Evolutionary conservation across 2,888 invertebrate species (phyloP), one percentile per base, ranked within the genome.

Genomic region (Ichneumon xanthorius): DNA sequence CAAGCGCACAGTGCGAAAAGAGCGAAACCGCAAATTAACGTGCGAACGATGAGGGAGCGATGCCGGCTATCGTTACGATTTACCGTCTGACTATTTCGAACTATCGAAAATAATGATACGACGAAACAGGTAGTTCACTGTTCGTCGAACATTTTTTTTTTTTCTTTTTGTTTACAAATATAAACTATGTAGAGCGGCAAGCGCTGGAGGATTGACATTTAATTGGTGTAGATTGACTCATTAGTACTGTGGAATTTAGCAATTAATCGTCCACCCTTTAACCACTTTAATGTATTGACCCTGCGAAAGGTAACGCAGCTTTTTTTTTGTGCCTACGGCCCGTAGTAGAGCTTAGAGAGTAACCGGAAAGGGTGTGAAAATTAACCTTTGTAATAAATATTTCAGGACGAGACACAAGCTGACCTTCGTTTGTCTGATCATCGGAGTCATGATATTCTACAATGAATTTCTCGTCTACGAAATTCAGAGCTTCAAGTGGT

Each of bases 391-490:
- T 65, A 53, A n/a, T 53, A 19, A 26, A 53, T 67, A 37, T 89
- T 89, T n/a, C 77, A 92, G 92, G 87, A 88, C 86, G 37, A 91
- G 87, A 82, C 88, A 91, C 80, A 92, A 91, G 83, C 48, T 89
- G 2, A 87, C 89, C 37, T 87, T 90, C 14, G 78, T 90, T 81
- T 85, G 84, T 19, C 37, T 92, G 5, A 81, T 91, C 37, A 37
- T 92, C 26, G 90, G 89, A 48, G 71, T 89, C 5, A 85, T 88
- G 4, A 84, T 94, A 72, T 87, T 96, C 63, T 96, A 95, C 90
- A 95, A 95, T 92, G 96, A 96, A 94, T 95, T 95, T 94, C 91
- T 96, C 70, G 93, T 95, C 9, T 96, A 96, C 88, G 88, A 94
- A 85, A 94, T 96, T 94, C 94, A 94, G 73, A 92, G 94, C 19